phyloP scores from a whole-genome alignment of 2,888 invertebrate species.

The Plebejus argus region DNA sequence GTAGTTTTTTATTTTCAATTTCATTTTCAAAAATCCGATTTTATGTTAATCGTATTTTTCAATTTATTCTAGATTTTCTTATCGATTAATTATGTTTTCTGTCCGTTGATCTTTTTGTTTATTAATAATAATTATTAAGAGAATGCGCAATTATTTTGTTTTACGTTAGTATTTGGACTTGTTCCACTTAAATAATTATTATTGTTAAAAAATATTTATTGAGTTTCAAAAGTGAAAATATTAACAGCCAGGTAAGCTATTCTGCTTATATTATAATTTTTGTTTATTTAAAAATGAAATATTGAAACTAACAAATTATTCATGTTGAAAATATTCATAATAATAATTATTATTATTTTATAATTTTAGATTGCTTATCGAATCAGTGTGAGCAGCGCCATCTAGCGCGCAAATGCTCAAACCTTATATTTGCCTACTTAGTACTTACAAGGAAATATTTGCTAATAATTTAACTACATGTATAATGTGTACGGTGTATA shows the following conservation, averaged over 20 bases:
- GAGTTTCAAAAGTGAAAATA: neutral
- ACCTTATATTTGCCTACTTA: neutral
- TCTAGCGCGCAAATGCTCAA: neutral
- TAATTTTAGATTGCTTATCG: neutral
- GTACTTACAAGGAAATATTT: neutral
- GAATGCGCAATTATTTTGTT: neutral
- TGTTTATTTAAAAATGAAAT: neutral
- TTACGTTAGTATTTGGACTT: neutral
- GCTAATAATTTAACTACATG: neutral
- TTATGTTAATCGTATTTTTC: neutral
- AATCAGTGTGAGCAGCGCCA: neutral
- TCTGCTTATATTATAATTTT: neutral
- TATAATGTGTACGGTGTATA: neutral
- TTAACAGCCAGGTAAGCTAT: neutral
- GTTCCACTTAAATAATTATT: neutral
- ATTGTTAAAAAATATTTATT: neutral
- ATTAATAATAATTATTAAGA: neutral
- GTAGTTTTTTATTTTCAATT: neutral
- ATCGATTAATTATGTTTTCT: neutral
- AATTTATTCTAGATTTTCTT: neutral
- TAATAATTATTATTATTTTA: neutral
- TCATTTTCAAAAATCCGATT: neutral
- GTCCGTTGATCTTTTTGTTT: conserved; percentile 1
- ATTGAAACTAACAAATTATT: neutral
- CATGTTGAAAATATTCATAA: neutral